Evolutionary conservation across 1,140 invertebrate species (phyloP).

Genomic region (Aleiodes sp.): DNA sequence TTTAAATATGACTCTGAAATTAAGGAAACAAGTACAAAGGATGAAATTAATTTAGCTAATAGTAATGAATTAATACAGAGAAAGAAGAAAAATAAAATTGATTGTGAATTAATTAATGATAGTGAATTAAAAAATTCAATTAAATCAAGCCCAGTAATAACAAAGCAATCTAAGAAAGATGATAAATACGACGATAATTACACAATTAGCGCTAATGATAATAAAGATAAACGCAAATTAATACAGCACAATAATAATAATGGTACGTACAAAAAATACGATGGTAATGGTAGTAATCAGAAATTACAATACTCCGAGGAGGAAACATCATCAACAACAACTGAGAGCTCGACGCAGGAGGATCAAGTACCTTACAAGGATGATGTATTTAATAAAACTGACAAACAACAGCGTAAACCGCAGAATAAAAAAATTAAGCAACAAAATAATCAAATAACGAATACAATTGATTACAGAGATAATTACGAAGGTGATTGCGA

Average conservation of each 20-base stretch:
- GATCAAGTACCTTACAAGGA: slow-evolving; percentile 53
- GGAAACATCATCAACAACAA: slow-evolving; percentile 78
- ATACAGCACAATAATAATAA: slow-evolving; percentile 51
- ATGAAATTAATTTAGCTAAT: slow-evolving; percentile 24
- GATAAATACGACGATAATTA: slow-evolving; percentile 40
- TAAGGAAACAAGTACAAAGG: slow-evolving; percentile 43
- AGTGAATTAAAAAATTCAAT: slow-evolving; percentile 17
- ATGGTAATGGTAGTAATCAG: slow-evolving; percentile 52
- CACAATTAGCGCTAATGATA: slow-evolving; percentile 33
- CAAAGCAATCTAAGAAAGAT: slow-evolving; percentile 46
- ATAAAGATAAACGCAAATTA: slow-evolving; percentile 35
- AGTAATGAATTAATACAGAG: slow-evolving; percentile 21
- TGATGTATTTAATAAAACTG: slow-evolving; percentile 50
- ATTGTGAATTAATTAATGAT: slow-evolving; percentile 38
- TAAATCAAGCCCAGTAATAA: slow-evolving; percentile 44
- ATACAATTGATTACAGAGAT: slow-evolving; percentile 59
- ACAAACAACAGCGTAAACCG: slow-evolving; percentile 59
- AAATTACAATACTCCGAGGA: slow-evolving; percentile 69
- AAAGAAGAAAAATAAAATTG: slow-evolving; percentile 31
- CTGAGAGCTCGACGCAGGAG: slow-evolving; percentile 74
- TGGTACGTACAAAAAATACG: slow-evolving; percentile 56
- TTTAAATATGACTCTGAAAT: slow-evolving; percentile 55
- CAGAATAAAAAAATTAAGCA: slow-evolving; percentile 55
- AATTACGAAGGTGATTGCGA: slow-evolving; percentile 65
- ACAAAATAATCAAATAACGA: slow-evolving; percentile 43